A percentile compares a stretch with the other conserved stretches of the same genome.
Conservation (phyloP, 2,888 invertebrate species). For the Andrena minutula region DNA sequence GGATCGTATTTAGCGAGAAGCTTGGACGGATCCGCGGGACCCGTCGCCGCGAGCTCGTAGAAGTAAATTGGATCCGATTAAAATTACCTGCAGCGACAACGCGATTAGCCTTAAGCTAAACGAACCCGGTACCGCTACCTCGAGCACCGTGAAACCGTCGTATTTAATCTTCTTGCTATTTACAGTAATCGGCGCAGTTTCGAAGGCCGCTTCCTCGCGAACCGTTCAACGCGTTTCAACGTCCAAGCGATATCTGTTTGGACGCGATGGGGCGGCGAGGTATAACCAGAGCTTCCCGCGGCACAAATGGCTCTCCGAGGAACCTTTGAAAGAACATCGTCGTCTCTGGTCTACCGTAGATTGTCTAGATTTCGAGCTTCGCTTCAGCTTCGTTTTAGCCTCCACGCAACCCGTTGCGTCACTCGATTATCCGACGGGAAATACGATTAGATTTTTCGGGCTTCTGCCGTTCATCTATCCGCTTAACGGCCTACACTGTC, state of each 20-base stretch:
- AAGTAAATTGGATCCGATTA: slow-evolving; percentile 23
- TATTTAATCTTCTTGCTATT: slow-evolving; percentile 24
- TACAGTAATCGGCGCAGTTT: slow-evolving; percentile 3
- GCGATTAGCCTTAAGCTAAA: slow-evolving; percentile 32
- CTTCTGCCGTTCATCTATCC: neutral
- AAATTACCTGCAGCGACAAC: slow-evolving; percentile 22
- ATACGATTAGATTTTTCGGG: neutral
- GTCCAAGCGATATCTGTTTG: slow-evolving; percentile 42
- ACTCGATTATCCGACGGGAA: neutral
- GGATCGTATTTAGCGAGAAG: slow-evolving; percentile 1
- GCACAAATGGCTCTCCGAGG: slow-evolving; percentile 53
- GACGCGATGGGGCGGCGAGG: slow-evolving; percentile 21
- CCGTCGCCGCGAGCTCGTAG: slow-evolving; percentile 10
- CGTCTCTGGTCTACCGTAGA: slow-evolving; percentile 39
- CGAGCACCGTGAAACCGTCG: slow-evolving; percentile 18
- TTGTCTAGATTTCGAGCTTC: neutral
- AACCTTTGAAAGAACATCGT: slow-evolving; percentile 53
- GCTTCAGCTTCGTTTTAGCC: neutral
- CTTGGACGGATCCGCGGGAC: neutral
- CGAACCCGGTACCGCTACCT: slow-evolving; percentile 1
- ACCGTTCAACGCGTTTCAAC: slow-evolving; percentile 38
- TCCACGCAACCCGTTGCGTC: neutral
- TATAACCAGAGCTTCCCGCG: slow-evolving; percentile 39
- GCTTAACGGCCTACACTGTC: neutral
- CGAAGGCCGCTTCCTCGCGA: slow-evolving; percentile 5